Base-by-base conservation (phyloP, 1,140 invertebrate species). In the Drosophila melanogaster region DNA sequence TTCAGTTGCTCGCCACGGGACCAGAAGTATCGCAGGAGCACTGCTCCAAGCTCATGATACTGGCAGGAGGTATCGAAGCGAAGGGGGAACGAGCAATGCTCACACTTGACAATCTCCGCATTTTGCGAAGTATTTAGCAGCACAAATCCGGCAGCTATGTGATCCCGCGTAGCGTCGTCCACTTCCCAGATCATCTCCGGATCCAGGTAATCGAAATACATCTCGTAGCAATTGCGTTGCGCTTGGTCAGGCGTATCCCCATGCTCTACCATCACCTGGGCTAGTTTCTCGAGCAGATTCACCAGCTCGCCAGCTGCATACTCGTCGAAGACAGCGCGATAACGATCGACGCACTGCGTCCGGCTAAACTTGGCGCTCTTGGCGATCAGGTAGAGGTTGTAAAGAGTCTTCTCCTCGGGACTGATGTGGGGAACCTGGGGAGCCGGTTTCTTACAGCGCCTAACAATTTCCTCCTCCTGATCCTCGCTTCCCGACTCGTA, bases 181-280 rank as follows among this genome's bases (percentile, higher is more conserved):
- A 92, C 81, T 53, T 92, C 91, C 86, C 90, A 92, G 19, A 92
- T 92, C 0, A 92, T 72, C 50, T 92, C 91, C 1, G 90, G 80
- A 62, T 92, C 91, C 26, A 92, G 55, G 80, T 92, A 92, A 54
- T 92, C 80, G 12, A 92, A 92, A 51, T 92, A 92, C 91, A 92
- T 92, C 22, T 92, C 91, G 15, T 83, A 91, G 53, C 91, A 92
- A 37, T 91, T 79, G 26, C 79, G 75, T 19, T 81, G 69, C 6
- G 90, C 79, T 38, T 92, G 77, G 14, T 81, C 73, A 41, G 40
- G 33, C n/a, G 53, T 76, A 26, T 92, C 91, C 2, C 91, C 91
- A 35, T 92, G 84, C 37, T 92, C 90, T 8, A 78, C 51, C 91
- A 92, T 92, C 17, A 92, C 62, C 15, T 66, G 49, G 8, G 77